A percentile compares a stretch with the other conserved stretches of the same genome.
Evolutionary conservation across 2,888 invertebrate species (phyloP).

Genomic region (Epicampocera succincta): DNA sequence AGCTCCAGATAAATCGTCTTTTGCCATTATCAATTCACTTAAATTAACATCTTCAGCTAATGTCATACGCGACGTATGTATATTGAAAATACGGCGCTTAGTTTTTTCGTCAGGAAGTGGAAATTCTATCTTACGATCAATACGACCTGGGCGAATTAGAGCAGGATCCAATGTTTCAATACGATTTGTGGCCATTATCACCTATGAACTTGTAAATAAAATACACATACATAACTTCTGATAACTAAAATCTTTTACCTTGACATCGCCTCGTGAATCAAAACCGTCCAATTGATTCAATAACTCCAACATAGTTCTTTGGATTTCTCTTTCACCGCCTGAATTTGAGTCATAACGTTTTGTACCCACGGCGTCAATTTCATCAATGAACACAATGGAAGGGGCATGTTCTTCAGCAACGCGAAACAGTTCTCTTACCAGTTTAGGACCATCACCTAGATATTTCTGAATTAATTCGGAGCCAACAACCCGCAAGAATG

Average conservation of each 20-base stretch:
- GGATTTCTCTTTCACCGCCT: conserved; percentile 99
- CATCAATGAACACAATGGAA: conserved; percentile 99
- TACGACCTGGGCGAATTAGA: conserved; percentile 98
- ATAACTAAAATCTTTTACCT: conserved; percentile 83
- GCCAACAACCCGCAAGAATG: conserved; percentile 99
- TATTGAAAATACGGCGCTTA: conserved; percentile 96
- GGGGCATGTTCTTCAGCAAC: conserved; percentile 99
- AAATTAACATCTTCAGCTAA: conserved; percentile 97
- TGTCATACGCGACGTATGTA: conserved; percentile 99
- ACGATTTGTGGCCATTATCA: conserved; percentile 98
- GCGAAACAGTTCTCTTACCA: conserved; percentile 97
- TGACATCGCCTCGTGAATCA: conserved; percentile 97
- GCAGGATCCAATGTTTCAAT: conserved; percentile 99
- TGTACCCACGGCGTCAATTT: conserved; percentile 99
- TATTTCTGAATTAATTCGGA: conserved; percentile 99
- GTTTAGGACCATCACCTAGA: conserved; percentile 98
- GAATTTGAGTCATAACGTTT: conserved; percentile 99
- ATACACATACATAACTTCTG: conserved; percentile 48
- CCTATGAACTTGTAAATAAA: conserved; percentile 82
- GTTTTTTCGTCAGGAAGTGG: conserved; percentile 99
- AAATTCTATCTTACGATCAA: conserved; percentile 99
- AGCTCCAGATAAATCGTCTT: conserved; percentile 99
- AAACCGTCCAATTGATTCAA: conserved; percentile 99
- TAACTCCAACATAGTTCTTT: conserved; percentile 99
- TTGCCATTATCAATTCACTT: conserved; percentile 98